Evolutionary conservation across 1,140 invertebrate species (phyloP).

Genomic region (Drosophila kikkawai): DNA sequence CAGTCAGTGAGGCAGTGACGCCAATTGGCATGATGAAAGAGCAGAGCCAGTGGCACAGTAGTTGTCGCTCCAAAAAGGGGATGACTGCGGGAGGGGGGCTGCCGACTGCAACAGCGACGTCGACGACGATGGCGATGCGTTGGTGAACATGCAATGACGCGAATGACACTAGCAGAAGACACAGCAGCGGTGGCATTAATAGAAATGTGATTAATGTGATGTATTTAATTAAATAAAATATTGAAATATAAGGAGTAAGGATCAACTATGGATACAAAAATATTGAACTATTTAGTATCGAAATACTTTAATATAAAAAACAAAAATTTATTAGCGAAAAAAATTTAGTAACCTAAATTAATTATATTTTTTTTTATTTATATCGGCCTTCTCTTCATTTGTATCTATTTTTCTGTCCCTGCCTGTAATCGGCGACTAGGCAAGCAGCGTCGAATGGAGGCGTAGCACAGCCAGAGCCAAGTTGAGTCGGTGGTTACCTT

Average conservation of each 20-base stretch:
- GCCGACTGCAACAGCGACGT: conserved; percentile 5
- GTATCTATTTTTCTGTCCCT: conserved; percentile 5
- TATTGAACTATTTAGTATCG: too few relatives aligned
- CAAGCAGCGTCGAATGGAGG: conserved; percentile 26
- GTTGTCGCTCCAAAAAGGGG: conserved; percentile 9
- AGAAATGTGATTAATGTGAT: neutral
- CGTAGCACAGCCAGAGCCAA: conserved; percentile 26
- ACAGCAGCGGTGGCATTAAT: conserved; percentile 17
- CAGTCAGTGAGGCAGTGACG: conserved; percentile 69
- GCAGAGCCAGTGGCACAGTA: conserved; percentile 59
- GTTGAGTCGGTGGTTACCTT: conserved; percentile 58
- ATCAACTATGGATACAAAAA: neutral
- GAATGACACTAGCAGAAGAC: conserved; percentile 51
- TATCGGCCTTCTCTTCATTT: too few relatives aligned
- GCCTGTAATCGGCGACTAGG: conserved; percentile 31
- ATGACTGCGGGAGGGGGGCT: neutral
- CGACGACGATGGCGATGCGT: conserved; percentile 39
- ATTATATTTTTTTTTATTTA: too few relatives aligned
- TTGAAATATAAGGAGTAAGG: neutral
- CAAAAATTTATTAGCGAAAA: too few relatives aligned
- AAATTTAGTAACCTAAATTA: too few relatives aligned
- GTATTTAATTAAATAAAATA: neutral
- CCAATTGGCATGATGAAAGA: conserved; percentile 69
- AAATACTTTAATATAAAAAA: too few relatives aligned
- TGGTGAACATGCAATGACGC: conserved; percentile 66